Evolutionary conservation across 2,888 invertebrate genomes (phyloP), one percentile per base, ranked within the genome.

Genomic region (Rotaria magnacalcarata): DNA sequence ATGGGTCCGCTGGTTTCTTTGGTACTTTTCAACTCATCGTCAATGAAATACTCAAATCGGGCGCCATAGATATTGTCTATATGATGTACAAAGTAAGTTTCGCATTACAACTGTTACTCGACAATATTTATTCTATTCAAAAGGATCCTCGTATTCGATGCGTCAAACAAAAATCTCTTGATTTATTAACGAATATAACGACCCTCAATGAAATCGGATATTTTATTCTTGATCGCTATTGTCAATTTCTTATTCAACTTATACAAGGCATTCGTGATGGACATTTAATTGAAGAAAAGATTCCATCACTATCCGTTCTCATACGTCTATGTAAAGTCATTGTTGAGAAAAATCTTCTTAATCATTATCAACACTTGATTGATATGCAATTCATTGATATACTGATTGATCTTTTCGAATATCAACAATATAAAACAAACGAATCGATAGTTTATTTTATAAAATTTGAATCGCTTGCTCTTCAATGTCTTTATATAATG

Each of bases 321-420:
- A 75, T 86, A 43, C 85, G 86, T 27, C 43, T 86, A 41, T 60
- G 85, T 1, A 86, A 86, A 85, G 56, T 86, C 24, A 86, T 86
- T 75, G 75, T 86, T 21, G 85, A 75, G 14, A 43, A 86, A 56
- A 75, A 85, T 50, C 52, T 86, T 47, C 2, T 47, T 2, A 2
- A 43, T 0, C 14, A 34, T 21, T 86, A 86, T 54, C 54, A 50
- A 24, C 85, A 84, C 34, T 47, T 86, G 8, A 85, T 86, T 52
- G 86, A 86, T 58, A 75, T 86, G 75, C 85, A 86, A 75, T 86
- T 54, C n/a, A 86, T 86, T 41, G 86, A 86, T 43, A 84, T 47
- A 41, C 19, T 86, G 11, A 85, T 86, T 50, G 85, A 85, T 75
- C 34, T 84, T 16, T 85, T 86, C n/a, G 84, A 86, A 52, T 54